Evolutionary conservation across 2,888 invertebrate species (phyloP).

Genomic region (Ichneumoninae sp.): DNA sequence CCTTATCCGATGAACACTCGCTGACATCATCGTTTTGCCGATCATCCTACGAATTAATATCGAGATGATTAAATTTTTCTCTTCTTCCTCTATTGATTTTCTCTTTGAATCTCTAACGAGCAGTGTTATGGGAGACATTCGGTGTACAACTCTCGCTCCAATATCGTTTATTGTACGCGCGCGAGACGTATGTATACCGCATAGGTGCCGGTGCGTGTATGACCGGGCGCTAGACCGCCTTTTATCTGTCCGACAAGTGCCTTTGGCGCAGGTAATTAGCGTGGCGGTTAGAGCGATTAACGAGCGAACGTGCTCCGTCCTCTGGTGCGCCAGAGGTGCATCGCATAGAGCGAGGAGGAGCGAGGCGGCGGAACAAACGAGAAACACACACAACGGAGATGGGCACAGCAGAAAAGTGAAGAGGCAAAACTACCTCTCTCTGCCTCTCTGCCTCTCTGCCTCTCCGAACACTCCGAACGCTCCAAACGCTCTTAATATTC

Average conservation of each 20-base stretch:
- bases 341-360: conserved; percentile 23
- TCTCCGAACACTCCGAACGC: conserved; percentile 27
- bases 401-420: conserved; percentile 7
- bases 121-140: background rate
- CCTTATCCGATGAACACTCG: conserved; percentile 49
- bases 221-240: conserved; percentile 61
- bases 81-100: background rate
- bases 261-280: conserved; percentile 71
- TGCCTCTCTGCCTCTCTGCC: background rate
- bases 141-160: background rate
- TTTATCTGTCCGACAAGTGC: conserved; percentile 71
- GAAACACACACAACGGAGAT: conserved; percentile 5
- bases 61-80: conserved; percentile 17
- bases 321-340: conserved; percentile 45
- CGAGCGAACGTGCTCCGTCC: conserved; percentile 66
- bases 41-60: conserved; percentile 34
- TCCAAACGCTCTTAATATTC: background rate
- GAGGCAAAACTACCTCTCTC: conserved; percentile 36
- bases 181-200: conserved; percentile 1
- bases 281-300: conserved; percentile 70
- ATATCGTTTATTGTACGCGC: conserved; percentile 8
- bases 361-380: conserved; percentile 44
- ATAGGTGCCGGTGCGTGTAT: conserved; percentile 40
- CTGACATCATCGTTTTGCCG: conserved; percentile 47
- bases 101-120: background rate